phyloP scores from a whole-genome alignment of 2,888 invertebrate species.

The Drosophila longiperda region DNA sequence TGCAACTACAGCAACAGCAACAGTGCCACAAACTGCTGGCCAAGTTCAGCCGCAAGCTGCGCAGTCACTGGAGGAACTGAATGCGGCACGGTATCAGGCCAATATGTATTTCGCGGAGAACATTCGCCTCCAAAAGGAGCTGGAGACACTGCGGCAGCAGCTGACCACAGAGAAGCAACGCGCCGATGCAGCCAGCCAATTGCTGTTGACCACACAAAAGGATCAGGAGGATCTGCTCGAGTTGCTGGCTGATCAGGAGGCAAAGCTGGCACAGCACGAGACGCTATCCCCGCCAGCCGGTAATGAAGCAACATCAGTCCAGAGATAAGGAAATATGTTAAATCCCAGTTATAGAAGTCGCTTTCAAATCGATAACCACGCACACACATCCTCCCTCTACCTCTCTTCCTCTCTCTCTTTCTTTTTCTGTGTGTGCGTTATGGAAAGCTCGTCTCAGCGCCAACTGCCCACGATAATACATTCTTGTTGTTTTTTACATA shows the following conservation, averaged over 20 bases:
- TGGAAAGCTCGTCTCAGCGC: conserved; percentile 29
- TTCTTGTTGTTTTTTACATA: conserved; percentile 65
- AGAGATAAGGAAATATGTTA: conserved; percentile 20
- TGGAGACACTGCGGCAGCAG: conserved; percentile 76
- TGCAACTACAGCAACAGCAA: conserved; percentile 77
- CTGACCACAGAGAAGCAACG: conserved; percentile 71
- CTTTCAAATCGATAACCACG: conserved; percentile 19
- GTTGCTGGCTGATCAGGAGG: conserved; percentile 94
- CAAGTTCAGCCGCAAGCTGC: not conserved
- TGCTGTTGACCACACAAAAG: conserved; percentile 89
- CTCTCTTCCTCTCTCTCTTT: not conserved
- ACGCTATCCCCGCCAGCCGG: conserved; percentile 83
- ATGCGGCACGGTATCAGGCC: conserved; percentile 78
- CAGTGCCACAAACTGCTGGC: conserved; percentile 55
- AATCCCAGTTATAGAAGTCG: not conserved
- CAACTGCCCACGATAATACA: conserved; percentile 51
- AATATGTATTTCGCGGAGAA: conserved; percentile 83
- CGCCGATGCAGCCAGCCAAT: conserved; percentile 80
- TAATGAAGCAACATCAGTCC: not conserved
- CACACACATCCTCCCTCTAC: conserved; percentile 3
- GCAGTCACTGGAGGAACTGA: conserved; percentile 56
- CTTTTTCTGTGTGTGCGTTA: conserved; percentile 1
- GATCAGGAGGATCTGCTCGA: conserved; percentile 98
- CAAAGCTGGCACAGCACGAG: conserved; percentile 89
- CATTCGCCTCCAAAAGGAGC: conserved; percentile 81